Conservation (phyloP, 2,113 vertebrate genomes). For the Oncorhynchus kisutch region DNA sequence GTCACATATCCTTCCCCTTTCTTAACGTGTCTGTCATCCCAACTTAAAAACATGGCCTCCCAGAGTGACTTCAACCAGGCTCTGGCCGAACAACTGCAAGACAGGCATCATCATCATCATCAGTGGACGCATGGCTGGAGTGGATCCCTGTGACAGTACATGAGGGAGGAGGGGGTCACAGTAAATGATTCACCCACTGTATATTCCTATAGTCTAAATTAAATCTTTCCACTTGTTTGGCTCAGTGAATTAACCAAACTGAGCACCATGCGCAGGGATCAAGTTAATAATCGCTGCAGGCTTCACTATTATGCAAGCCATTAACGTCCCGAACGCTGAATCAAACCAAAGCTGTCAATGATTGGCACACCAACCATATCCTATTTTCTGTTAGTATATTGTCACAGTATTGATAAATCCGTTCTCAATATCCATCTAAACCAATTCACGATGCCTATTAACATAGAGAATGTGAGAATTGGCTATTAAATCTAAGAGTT, state of each 20-base stretch:
- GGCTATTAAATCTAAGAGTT: not conserved
- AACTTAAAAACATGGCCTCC: too few species aligned
- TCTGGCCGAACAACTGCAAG: too few species aligned
- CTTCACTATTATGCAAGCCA: not conserved
- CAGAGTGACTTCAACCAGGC: too few species aligned
- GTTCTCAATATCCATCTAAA: not conserved
- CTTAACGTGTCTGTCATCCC: too few species aligned
- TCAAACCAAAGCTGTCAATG: not conserved
- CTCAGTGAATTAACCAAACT: constrained; percentile 12
- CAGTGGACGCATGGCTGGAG: too few species aligned
- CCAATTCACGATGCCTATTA: not conserved
- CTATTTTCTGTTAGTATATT: not conserved
- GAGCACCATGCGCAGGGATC: not conserved
- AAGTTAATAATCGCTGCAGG: not conserved
- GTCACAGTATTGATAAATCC: not conserved
- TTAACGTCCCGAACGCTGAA: not conserved
- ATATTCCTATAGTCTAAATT: not conserved
- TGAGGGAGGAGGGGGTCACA: not conserved
- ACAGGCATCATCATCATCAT: too few species aligned
- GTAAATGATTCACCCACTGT: not conserved
- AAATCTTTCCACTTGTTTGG: constrained; percentile 23
- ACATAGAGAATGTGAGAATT: not conserved
- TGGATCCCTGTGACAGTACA: too few species aligned
- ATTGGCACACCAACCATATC: too few species aligned
- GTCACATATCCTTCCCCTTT: too few species aligned